Base-by-base conservation (phyloP, 2,113 vertebrate species). In the Heloderma charlesbogerti region DNA sequence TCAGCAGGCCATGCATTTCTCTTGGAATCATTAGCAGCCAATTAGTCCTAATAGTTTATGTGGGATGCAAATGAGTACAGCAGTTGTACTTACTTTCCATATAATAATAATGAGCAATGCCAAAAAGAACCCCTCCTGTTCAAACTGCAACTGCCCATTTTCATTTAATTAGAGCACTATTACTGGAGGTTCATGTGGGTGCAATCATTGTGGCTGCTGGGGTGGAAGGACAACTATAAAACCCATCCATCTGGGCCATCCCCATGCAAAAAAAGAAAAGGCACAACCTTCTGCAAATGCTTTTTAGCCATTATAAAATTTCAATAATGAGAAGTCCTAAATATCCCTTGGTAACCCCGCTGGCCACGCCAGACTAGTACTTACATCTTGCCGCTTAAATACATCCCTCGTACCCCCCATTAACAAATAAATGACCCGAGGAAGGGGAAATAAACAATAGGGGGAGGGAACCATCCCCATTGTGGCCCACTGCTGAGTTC, bases 1-100 rank as follows among this genome's bases (percentile, higher is more conserved):
- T 69, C 40, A 80, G 60, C 60, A 79, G 63, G 43, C 87, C 69
- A 69, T 48, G 80, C 60, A 80, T 80, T 88, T 88, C 40, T 88
- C 60, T 80, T 51, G 25, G 77, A 48, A 69, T 80, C 67, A 88
- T 88, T 88, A 88, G 40, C 60, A 80, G 75, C 37, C 77, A 67
- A 79, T 88, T 88, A 88, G 87, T 67, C 31, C 75, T 67, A 80
- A 80, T 88, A 80, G 75, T 88, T 67, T 67, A 79, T 69, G 87
- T 69, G 77, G 77, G 87, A 81, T 54, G 63, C 34, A 80, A 80
- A 15, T 48, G 63, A 37, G 31, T 77, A 34, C 45, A 81, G 63
- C 75, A 69, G 63, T 16, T 54, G 63, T 71, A 51, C 63, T 81
- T 69, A 37, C 43, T 20, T 43, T 54, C 63, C 31, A 81, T 80